Conservation (phyloP, 2,888 invertebrate species). For the Macrosoma leucophasiata region DNA sequence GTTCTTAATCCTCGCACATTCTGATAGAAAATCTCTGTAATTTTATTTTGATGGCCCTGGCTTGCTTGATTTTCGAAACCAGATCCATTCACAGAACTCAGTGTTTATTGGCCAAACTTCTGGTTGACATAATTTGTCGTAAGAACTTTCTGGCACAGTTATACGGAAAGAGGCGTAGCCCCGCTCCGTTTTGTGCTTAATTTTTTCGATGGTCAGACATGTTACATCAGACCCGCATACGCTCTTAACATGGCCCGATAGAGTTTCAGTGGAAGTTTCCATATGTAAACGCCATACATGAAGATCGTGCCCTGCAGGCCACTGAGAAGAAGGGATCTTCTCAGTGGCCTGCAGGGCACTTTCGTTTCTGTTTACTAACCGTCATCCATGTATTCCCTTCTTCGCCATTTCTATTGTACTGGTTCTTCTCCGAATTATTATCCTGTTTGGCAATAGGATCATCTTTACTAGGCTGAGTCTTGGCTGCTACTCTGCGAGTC, state of each 20-base stretch:
- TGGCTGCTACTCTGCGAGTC: too few species aligned
- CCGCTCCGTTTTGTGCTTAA: conserved; percentile 11
- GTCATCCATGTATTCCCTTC: neutral
- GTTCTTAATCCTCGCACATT: conserved; percentile 16
- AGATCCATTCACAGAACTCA: conserved; percentile 17
- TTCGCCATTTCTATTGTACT: too few species aligned
- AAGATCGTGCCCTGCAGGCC: conserved; percentile 5
- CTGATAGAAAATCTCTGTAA: conserved; percentile 13
- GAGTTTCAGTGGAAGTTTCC: conserved; percentile 5
- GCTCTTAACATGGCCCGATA: conserved; percentile 4
- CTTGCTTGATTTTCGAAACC: conserved; percentile 15
- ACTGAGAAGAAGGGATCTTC: neutral
- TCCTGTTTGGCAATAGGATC: too few species aligned
- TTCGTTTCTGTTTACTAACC: neutral
- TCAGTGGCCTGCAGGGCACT: neutral
- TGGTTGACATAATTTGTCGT: conserved; percentile 9
- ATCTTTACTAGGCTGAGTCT: too few species aligned
- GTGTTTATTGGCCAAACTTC: conserved; percentile 14
- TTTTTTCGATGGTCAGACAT: conserved; percentile 6
- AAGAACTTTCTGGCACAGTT: conserved; percentile 9
- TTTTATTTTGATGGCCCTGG: too few species aligned
- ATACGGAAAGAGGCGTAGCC: conserved; percentile 15
- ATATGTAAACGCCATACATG: conserved; percentile 13
- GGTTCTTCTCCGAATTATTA: too few species aligned
- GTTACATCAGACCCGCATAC: conserved; percentile 5